A percentile compares a stretch with the other conserved stretches of the same genome.
Conservation (phyloP, 2,113 vertebrate genomes). For the Craseonycteris thonglongyai region DNA sequence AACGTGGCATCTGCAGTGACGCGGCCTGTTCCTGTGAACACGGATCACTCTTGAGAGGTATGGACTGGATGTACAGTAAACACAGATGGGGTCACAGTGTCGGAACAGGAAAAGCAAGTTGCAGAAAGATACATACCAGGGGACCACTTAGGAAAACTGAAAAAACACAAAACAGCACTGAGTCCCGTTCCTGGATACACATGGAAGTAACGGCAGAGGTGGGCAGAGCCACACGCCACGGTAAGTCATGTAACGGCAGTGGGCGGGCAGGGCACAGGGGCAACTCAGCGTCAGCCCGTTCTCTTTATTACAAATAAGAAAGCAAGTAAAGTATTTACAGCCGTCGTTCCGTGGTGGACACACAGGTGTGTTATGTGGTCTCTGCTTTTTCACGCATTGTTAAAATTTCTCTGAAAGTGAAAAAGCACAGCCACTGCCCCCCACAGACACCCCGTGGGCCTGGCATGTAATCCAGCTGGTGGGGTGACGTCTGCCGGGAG, state of each 20-base stretch:
- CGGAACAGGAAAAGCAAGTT: background rate
- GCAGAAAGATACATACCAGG: background rate
- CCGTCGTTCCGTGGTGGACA: background rate
- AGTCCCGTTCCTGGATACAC: background rate
- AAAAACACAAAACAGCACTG: background rate
- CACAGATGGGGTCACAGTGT: background rate
- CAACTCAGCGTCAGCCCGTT: background rate
- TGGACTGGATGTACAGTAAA: background rate
- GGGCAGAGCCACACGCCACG: background rate
- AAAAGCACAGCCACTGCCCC: background rate
- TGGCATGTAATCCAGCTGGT: background rate
- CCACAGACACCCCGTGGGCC: too few species aligned
- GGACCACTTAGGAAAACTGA: background rate
- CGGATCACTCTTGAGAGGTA: background rate
- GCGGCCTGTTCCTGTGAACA: background rate
- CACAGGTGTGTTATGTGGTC: background rate
- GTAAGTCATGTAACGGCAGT: background rate
- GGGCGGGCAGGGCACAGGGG: constrained; percentile 10
- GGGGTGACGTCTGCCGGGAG: background rate
- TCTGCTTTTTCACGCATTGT: background rate
- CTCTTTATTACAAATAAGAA: constrained; percentile 35
- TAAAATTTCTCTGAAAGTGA: background rate
- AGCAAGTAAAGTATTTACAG: constrained; percentile 3
- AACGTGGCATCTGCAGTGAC: background rate
- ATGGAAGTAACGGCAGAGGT: background rate